These are phyloP conservation scores for Carcharodon carcharias DNA, from an alignment of 2,797 vertebrate species.

Conservation along the genomic window DNA sequence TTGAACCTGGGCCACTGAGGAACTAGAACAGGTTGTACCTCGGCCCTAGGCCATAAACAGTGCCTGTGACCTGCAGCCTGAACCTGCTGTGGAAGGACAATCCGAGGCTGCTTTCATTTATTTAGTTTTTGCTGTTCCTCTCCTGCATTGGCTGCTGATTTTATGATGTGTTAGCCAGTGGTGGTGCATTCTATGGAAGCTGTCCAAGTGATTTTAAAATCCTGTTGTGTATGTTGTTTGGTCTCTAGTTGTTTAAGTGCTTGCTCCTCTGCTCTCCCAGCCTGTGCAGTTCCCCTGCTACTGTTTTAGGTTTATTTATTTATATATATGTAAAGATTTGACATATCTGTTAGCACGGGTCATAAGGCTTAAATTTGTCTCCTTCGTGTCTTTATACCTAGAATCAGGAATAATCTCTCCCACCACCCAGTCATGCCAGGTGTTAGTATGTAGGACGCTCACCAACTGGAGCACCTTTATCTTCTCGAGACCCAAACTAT, in stretches of 20 bases:
- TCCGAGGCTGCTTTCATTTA: not conserved
- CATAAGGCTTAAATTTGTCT: not conserved
- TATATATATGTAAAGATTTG: not conserved
- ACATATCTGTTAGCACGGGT: not conserved
- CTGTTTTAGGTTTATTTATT: not conserved
- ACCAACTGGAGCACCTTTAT: not conserved
- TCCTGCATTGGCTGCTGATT: not conserved
- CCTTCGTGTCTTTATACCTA: not conserved
- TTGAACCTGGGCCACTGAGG: not conserved
- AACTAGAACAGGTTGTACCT: not conserved
- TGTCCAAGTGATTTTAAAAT: not conserved
- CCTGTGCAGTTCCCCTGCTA: not conserved
- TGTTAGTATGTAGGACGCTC: not conserved
- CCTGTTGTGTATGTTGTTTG: not conserved
- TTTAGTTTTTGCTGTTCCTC: not conserved
- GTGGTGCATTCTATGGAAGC: not conserved
- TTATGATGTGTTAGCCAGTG: not conserved
- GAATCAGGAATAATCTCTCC: not conserved
- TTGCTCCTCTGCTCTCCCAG: not conserved
- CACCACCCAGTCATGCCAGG: not conserved
- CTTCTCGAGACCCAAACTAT: not conserved
- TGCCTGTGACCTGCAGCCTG: not conserved
- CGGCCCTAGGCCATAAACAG: not conserved
- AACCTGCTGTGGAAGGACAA: not conserved
- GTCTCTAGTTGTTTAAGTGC: not conserved